Evolutionary conservation across 2,888 invertebrate species (phyloP), one percentile per base, ranked within the genome.

Genomic region (Orchestes rusci): DNA sequence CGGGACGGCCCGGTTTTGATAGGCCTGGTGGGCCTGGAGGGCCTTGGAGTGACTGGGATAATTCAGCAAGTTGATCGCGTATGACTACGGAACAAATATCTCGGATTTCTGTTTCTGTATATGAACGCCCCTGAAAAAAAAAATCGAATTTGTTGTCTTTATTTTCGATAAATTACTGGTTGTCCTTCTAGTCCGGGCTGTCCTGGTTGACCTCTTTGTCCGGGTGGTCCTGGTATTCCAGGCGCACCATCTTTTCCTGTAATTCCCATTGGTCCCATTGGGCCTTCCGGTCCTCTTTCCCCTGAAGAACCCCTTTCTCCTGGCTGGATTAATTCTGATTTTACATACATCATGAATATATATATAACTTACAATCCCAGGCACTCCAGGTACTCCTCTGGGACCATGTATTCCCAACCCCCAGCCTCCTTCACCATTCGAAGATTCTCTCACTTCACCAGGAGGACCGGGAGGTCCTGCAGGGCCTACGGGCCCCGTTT

Each of bases 51-150:
- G 73, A 71, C 33, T 78, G 71, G 33, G 80, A 72, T 58, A 89
- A 69, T 60, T 86, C 86, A 56, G 75, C 76, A 57, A 91, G 69
- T 59, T 85, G 82, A 58, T 85, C 90, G 75, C 84, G 75, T 34
- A 91, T 73, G 35, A 91, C 77, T 36, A 79, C 77, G 55, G 82
- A 79, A 63, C 90, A 90, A 56, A 92, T 83, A 54, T 87, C 87
- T 53, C 84, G 73, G 13, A 92, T 75, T 67, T 89, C 87, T 3
- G 72, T 71, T 64, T 87, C 87, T 0, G 79, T 33, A 51, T 80
- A 74, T 55, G 77, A 77, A 50, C 77, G 71, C 7, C 74, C 73
- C 84, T 84, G 64, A 42, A 73, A 70, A 39, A 43, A n/a, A 17
- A 16, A 5, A 7, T 16, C 7, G 34, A 34, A 16, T 17, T 34